phyloP scores from a whole-genome alignment of 2,888 invertebrate genomes.

The Cephus pygmeus region DNA sequence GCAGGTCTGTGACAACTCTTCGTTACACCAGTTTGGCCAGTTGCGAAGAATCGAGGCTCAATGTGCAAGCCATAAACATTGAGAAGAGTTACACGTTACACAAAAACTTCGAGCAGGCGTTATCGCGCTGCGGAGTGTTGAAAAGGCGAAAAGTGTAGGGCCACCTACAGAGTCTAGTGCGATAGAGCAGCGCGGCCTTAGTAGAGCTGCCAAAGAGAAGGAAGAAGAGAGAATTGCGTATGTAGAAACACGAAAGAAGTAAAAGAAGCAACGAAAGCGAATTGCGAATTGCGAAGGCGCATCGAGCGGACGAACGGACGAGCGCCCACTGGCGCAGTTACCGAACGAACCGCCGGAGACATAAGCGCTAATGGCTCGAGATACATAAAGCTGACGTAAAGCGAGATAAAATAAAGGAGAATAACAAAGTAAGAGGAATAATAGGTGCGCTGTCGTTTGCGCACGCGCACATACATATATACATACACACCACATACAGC shows the following conservation, averaged over 20 bases:
- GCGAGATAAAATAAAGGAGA: conserved; percentile 36
- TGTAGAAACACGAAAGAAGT: conserved; percentile 1
- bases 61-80: too few species aligned
- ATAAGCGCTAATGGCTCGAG: conserved; percentile 40
- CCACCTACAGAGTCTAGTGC: too few species aligned
- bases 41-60: too few species aligned
- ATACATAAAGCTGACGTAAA: conserved; percentile 35
- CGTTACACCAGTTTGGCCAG: too few species aligned
- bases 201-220: neutral
- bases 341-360: conserved; percentile 34
- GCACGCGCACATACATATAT: too few species aligned
- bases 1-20: too few species aligned
- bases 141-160: too few species aligned
- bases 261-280: neutral
- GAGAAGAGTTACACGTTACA: too few species aligned
- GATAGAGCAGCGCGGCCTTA: too few species aligned
- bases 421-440: conserved; percentile 38
- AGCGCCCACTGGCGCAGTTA: conserved; percentile 20
- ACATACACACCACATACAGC: neutral
- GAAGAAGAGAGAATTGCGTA: conserved; percentile 12
- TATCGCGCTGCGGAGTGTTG: too few species aligned
- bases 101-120: too few species aligned
- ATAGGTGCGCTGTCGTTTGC: conserved; percentile 24
- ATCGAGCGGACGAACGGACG: neutral
- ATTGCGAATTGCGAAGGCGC: neutral